Conservation (phyloP, 2,113 vertebrate genomes). For the Clinocottus analis region DNA sequence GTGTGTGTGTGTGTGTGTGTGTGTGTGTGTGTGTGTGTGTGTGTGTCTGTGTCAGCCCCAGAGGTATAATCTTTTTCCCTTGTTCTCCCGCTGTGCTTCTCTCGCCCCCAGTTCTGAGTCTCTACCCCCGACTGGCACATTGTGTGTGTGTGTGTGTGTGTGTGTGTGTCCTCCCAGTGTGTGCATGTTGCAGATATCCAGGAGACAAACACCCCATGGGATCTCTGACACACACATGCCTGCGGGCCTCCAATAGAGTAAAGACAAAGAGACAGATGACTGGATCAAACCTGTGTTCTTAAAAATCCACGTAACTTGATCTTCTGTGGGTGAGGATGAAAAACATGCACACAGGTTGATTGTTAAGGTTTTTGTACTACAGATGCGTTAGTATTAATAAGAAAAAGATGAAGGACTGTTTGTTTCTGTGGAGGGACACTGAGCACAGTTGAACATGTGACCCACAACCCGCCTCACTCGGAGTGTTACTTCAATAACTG, state of each 20-base stretch:
- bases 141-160: conserved; percentile 12
- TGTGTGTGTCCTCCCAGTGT: conserved; percentile 40
- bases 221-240: conserved; percentile 50
- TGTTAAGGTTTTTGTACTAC: background rate
- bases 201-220: conserved; percentile 43
- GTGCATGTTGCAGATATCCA: conserved; percentile 45
- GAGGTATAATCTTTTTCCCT: conserved; percentile 63
- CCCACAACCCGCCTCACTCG: conserved; percentile 40
- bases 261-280: conserved; percentile 25
- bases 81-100: conserved; percentile 60
- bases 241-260: conserved; percentile 33
- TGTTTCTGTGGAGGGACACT: conserved; percentile 3
- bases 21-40: no score
- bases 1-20: no score
- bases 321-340: conserved; percentile 3
- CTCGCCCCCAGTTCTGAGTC: conserved; percentile 48
- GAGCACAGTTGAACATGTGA: background rate
- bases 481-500: conserved; percentile 43
- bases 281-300: background rate
- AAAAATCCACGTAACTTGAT: conserved; percentile 4
- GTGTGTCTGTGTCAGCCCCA: conserved; percentile 46
- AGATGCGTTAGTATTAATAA: background rate
- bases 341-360: conserved; percentile 9
- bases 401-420: background rate
- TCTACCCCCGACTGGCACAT: conserved; percentile 57